These are phyloP conservation scores for Coelinius sp. DNA, from an alignment of 2,888 invertebrate species.

Conservation along the genomic window DNA sequence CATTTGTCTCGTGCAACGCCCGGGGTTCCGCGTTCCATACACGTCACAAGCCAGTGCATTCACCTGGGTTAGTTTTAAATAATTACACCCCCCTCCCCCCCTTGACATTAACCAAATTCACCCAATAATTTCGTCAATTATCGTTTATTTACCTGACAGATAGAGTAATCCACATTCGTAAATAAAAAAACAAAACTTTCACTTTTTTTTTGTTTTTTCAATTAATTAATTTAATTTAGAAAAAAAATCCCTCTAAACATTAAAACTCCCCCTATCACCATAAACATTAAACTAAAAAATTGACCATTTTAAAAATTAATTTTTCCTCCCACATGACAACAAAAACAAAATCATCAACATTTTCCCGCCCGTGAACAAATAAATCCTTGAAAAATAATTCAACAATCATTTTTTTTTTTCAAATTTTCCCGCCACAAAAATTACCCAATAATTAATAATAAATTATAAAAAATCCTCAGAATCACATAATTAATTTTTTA, in stretches of 20 bases:
- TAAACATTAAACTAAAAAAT: neutral
- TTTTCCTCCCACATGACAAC: neutral
- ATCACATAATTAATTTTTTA: too few species aligned
- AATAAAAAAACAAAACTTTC: neutral
- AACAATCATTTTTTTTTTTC: too few species aligned
- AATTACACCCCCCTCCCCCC: slow-evolving; percentile 20
- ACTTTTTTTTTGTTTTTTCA: too few species aligned
- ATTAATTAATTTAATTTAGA: too few species aligned
- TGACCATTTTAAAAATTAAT: too few species aligned
- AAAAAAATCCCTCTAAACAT: neutral
- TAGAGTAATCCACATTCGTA: slow-evolving; percentile 1
- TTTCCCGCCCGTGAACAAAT: too few species aligned
- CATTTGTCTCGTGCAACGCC: slow-evolving; percentile 66
- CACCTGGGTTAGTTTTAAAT: slow-evolving; percentile 57
- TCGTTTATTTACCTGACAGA: slow-evolving; percentile 7
- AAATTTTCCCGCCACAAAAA: too few species aligned
- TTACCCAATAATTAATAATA: too few species aligned
- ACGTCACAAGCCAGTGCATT: slow-evolving; percentile 66
- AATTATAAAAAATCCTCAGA: too few species aligned
- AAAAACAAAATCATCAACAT: too few species aligned
- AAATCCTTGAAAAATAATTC: too few species aligned
- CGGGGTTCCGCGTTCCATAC: slow-evolving; percentile 66
- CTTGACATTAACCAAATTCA: neutral
- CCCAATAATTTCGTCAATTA: too few species aligned
- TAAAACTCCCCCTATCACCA: neutral